phyloP scores from a whole-genome alignment of 2,797 vertebrate species.

The Myoxocephalus aenaeus region DNA sequence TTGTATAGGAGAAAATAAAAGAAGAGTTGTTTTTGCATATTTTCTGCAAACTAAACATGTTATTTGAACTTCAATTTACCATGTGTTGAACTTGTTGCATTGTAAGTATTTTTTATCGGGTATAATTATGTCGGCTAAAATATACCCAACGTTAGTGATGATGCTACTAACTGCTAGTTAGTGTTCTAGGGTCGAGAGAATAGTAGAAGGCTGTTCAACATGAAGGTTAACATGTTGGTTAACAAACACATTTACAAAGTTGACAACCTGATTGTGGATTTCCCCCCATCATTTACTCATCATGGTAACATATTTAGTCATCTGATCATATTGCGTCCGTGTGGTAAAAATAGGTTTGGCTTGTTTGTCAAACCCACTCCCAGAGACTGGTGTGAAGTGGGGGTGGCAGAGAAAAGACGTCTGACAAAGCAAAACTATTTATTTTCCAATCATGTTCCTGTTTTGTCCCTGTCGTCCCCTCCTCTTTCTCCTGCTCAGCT shows the following conservation, averaged over 20 bases:
- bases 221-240: background rate
- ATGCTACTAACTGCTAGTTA: too few species aligned
- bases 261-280: background rate
- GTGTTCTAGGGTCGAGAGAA: too few species aligned
- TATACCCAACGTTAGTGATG: too few species aligned
- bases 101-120: background rate
- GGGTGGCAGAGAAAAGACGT: slow-evolving; percentile 32
- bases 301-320: slow-evolving; percentile 33
- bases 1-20: too few species aligned
- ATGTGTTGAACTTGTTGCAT: too few species aligned
- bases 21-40: too few species aligned
- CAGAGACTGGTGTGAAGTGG: slow-evolving; percentile 51
- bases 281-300: background rate
- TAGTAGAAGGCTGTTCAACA: background rate
- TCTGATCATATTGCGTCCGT: slow-evolving; percentile 30
- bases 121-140: too few species aligned
- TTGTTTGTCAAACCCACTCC: slow-evolving; percentile 37
- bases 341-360: slow-evolving; percentile 30
- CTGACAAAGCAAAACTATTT: slow-evolving; percentile 19
- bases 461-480: slow-evolving; percentile 5
- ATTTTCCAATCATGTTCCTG: slow-evolving; percentile 17
- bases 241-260: background rate
- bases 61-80: too few species aligned
- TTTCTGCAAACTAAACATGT: too few species aligned
- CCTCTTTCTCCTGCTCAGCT: slow-evolving; percentile 13